These are phyloP conservation scores for Salvelinus namaycush DNA, from an alignment of 2,113 vertebrate species.

Conservation along the genomic window DNA sequence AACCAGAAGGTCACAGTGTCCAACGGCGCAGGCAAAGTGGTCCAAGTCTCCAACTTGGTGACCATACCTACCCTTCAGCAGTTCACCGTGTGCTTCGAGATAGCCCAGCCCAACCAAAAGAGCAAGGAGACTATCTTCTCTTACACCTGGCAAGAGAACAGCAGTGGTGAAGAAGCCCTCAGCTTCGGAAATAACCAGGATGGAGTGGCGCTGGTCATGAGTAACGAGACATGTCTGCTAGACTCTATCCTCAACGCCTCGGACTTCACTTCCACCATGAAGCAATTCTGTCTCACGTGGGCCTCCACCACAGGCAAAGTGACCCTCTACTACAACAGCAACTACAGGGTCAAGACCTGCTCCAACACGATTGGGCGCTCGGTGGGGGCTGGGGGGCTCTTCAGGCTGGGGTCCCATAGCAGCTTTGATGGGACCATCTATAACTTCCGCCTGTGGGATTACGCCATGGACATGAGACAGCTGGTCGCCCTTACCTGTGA, in stretches of 20 bases:
- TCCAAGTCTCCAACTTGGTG: constrained; percentile 69
- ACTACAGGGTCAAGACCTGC: constrained; percentile 68
- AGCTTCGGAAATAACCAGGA: constrained; percentile 69
- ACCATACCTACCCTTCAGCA: constrained; percentile 78
- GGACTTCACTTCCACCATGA: constrained; percentile 80
- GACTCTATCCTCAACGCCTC: constrained; percentile 55
- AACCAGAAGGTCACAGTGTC: constrained; percentile 89
- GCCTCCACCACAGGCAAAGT: constrained; percentile 64
- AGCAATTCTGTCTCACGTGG: constrained; percentile 81
- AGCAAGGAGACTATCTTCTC: constrained; percentile 79
- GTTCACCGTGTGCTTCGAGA: constrained; percentile 90
- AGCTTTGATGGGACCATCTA: constrained; percentile 86
- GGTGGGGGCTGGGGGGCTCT: constrained; percentile 72
- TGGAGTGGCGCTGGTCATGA: constrained; percentile 63
- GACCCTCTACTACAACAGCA: constrained; percentile 67
- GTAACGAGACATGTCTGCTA: constrained; percentile 68
- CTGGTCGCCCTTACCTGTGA: constrained; percentile 83
- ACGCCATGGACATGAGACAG: constrained; percentile 73
- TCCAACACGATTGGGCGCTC: constrained; percentile 47
- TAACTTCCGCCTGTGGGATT: constrained; percentile 93
- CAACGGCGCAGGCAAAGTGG: constrained; percentile 56
- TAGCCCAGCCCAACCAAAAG: constrained; percentile 61
- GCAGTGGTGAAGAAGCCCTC: constrained; percentile 44
- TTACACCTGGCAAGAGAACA: constrained; percentile 54
- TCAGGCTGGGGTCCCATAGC: constrained; percentile 74